Evolutionary conservation across 2,113 vertebrate genomes (phyloP), one percentile per base, ranked within the genome.

Genomic region (Lamprotornis superbus): DNA sequence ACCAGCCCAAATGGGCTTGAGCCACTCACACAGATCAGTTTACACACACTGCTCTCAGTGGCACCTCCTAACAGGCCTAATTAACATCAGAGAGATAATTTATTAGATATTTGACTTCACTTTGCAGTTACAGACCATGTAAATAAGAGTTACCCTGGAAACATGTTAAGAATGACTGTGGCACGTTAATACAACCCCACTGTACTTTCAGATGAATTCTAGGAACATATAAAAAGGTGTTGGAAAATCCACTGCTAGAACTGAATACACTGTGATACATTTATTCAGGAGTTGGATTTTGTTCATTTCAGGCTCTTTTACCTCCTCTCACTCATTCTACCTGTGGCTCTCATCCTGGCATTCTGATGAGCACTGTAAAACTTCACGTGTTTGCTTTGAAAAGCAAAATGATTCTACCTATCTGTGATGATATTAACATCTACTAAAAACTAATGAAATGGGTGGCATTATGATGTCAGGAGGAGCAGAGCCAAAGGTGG

Each of bases 391-490:
- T 86, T 77, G 56, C 85, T 89, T 91, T 93, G 71, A 86, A 90
- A 90, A 80, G 73, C 77, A 77, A 91, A 97, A 85, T 55, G 6
- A 87, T 79, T 37, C 61, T 93, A 46, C 85, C 70, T 96, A 80
- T 97, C 82, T 64, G 15, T 83, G 95, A 96, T 96, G 97, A 96
- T 68, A 96, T 96, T 95, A 97, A 95, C 64, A 35, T 95, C 93
- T 52, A 61, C 84, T 90, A 74, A 82, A 93, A 93, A 56, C 89
- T 93, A 95, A 93, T 98, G 97, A 97, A 98, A 98, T 67, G 95
- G 95, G 95, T 93, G 95, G 95, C 92, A 95, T 97, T 97, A 98
- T 98, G 98, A 98, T 97, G 98, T 98, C 98, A 98, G 97, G 94
- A 95, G 96, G 96, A 95, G 89, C 94, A 94, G 97, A 98, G 98